Base-by-base conservation (phyloP, 2,797 vertebrate species). In the Sternarchorhynchus goeldii region DNA sequence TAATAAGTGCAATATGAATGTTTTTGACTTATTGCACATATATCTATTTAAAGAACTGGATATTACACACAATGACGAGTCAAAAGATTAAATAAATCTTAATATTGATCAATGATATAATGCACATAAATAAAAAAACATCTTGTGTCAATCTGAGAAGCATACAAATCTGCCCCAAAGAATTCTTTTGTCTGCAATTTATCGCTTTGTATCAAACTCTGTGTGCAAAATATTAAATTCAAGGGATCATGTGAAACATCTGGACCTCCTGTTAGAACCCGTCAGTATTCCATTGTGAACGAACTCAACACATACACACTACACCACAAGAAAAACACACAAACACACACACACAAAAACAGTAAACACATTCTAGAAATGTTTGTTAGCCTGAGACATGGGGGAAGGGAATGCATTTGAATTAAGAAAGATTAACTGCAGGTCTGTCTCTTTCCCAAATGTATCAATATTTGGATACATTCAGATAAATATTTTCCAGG, bases 361-460 rank as follows among this genome's bases (percentile, higher is more conserved):
- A 41, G 69, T 73, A 71, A 72, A 64, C 76, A 71, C n/a, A 31
- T 12, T 39, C 55, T n/a, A 41, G 58, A 68, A 58, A 39, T 29
- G 50, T 65, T 65, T 21, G 50, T 57, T 16, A 39, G 58, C 25
- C 53, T 20, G 29, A 70, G 70, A 71, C 53, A 77, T 36, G 21
- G 57, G 17, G 45, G 8, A 50, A 14, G 45, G 1, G 12, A 50
- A 50, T 12, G 45, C 45, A 50, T 50, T 10, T 2, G 2, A 50
- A 50, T 50, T 2, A 10, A 12, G 45, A 50, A 14, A 14, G 45
- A 50, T 50, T 12, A 50, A 50, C 14, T 50, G 45, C 45, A 50
- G 45, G 45, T 2, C 8, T 36, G 4, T 36, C 34, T 50, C 45
- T 50, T 50, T 50, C 10, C 45, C 10, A 50, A 50, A 50, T 50